Evolutionary conservation across 2,797 vertebrate genomes (phyloP), one percentile per base, ranked within the genome.

Genomic region (Mus caroli): DNA sequence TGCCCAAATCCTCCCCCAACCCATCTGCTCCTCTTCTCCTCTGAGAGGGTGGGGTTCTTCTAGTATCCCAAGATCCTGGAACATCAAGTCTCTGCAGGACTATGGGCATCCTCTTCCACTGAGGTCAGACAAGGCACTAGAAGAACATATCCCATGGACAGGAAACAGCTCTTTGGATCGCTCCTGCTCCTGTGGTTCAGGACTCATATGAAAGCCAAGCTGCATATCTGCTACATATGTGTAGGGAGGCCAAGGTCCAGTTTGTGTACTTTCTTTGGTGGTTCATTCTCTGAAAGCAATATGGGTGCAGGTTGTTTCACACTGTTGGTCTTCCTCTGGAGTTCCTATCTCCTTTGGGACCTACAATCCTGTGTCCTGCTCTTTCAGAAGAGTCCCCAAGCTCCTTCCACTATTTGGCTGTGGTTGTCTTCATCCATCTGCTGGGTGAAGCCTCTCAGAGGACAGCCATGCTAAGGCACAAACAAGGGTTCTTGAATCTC

Each of bases 301-400:
- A 69, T n/a, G 67, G 2, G 15, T 69, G 2, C 15, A 69, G 67
- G 31, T 69, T 69, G 6, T 6, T 69, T 34, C 15, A n/a, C 1
- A 17, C 7, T n/a, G 34, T 69, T 69, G 7, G 6, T n/a, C 2
- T n/a, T 69, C 3, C 17, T 19, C 2, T 9, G 3, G 67, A 69
- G 31, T 3, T n/a, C 6, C 15, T 69, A n/a, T n/a, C 31, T 1
- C 34, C 15, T 69, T 7, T 69, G 15, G 34, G 6, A 15, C 15
- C 6, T n/a, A 17, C 2, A 8, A n/a, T 67, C 15, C 67, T 69
- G n/a, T 2, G 6, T 1, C 7, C 3, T 69, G 31, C 6, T n/a
- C 15, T n/a, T n/a, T 17, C 34, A 69, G 31, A 69, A 69, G 31
- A 17, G 5, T 69, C 31, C 14, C 14, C 14, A n/a, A 69, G 64